Evolutionary conservation across 1,140 invertebrate species (phyloP).

Genomic region (Euglossa dilemma): DNA sequence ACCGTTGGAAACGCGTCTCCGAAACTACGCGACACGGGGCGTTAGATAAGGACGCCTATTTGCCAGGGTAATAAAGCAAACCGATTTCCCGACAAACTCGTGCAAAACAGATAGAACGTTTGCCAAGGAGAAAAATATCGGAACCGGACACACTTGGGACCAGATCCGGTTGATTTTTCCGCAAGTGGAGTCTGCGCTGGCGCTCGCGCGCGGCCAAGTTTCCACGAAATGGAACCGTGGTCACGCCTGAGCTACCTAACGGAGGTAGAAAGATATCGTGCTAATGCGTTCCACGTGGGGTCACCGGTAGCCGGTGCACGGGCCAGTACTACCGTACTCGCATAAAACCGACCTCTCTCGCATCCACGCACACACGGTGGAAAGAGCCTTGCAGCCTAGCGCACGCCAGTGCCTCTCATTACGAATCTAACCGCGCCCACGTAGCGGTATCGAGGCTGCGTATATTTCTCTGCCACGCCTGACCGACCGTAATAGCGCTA

Average conservation of each 20-base stretch:
- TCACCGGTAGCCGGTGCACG: conserved; percentile 66
- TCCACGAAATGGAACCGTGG: conserved; percentile 65
- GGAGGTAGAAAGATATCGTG: conserved; percentile 66
- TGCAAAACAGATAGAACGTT: conserved; percentile 19
- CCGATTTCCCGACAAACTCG: conserved; percentile 19
- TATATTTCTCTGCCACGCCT: conserved; percentile 60
- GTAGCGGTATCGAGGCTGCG: conserved; percentile 67
- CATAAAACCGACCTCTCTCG: conserved; percentile 52
- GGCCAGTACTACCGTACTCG: conserved; percentile 57
- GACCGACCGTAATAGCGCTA: conserved; percentile 59
- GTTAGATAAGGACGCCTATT: conserved; percentile 9
- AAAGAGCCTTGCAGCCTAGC: conserved; percentile 16
- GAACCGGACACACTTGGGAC: conserved; percentile 58
- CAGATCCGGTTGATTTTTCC: conserved; percentile 64
- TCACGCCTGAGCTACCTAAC: conserved; percentile 69
- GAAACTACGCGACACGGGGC: not conserved
- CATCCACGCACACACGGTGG: conserved; percentile 7
- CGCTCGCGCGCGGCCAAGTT: conserved; percentile 36
- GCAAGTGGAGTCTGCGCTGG: not conserved
- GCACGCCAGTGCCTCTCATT: conserved; percentile 64
- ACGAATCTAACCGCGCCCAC: conserved; percentile 73
- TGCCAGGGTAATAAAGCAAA: not conserved
- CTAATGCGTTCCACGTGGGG: conserved; percentile 70
- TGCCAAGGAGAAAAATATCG: conserved; percentile 36
- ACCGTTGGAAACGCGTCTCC: not conserved